phyloP scores from a whole-genome alignment of 2,888 invertebrate species.

The Blastobasis adustella region DNA sequence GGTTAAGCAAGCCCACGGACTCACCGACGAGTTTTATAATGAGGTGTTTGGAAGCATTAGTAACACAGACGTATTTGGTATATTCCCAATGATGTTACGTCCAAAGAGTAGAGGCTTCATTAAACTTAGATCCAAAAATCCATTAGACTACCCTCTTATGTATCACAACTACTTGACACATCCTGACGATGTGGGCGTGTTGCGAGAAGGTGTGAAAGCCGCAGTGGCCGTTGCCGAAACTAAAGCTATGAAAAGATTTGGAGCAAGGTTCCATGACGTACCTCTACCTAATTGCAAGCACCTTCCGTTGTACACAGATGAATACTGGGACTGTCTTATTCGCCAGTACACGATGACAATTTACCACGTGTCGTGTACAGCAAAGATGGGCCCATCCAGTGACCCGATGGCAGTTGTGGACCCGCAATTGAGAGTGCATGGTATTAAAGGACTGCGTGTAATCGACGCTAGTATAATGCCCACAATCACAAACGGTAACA shows the following conservation, averaged over 20 bases:
- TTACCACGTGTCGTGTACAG: constrained; percentile 88
- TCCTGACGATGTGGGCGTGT: constrained; percentile 86
- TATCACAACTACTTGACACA: constrained; percentile 94
- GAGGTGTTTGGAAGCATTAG: constrained; percentile 83
- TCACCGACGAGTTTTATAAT: constrained; percentile 87
- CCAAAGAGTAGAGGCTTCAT: constrained; percentile 90
- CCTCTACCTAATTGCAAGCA: constrained; percentile 89
- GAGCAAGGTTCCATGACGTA: constrained; percentile 83
- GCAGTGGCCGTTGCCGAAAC: constrained; percentile 88
- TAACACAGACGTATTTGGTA: constrained; percentile 84
- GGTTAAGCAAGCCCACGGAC: constrained; percentile 86
- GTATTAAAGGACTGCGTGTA: constrained; percentile 84
- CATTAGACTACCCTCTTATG: constrained; percentile 87
- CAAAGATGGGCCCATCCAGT: constrained; percentile 86
- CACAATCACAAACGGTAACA: constrained; percentile 88
- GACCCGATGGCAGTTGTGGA: constrained; percentile 90
- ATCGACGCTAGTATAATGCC: constrained; percentile 94
- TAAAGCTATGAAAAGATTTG: constrained; percentile 84
- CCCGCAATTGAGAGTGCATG: constrained; percentile 83
- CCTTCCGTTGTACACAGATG: constrained; percentile 83
- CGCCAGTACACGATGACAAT: constrained; percentile 92
- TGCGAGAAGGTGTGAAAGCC: constrained; percentile 91
- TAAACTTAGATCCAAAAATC: constrained; percentile 80
- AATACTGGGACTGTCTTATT: constrained; percentile 90
- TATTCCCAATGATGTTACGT: constrained; percentile 92